Percentiles rank a stretch among this genome's conserved stretches.
Conservation (phyloP, 2,797 vertebrate genomes). For the Heteromormyrus szaboi region DNA sequence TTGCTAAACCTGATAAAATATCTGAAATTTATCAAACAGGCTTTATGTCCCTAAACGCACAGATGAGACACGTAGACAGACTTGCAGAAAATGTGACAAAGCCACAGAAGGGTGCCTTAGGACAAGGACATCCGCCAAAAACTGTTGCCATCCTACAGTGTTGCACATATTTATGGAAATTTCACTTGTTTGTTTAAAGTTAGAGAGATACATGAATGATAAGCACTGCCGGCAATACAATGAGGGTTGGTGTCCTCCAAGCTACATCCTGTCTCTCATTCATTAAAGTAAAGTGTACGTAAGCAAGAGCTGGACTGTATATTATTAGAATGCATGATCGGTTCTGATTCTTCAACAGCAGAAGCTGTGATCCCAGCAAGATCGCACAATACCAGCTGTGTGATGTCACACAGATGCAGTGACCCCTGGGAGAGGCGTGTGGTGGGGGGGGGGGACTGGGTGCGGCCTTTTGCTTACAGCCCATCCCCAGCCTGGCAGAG, state of each 20-base stretch:
- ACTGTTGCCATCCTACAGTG: not conserved
- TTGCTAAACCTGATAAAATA: not conserved
- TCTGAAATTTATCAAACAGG: not conserved
- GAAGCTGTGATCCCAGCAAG: not conserved
- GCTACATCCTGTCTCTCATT: not conserved
- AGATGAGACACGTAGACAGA: not conserved
- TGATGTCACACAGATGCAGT: not conserved
- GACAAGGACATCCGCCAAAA: not conserved
- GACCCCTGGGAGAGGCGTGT: not conserved
- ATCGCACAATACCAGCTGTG: not conserved
- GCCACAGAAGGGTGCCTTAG: not conserved
- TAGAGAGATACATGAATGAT: not conserved
- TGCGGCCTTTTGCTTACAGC: slow-evolving; percentile 3
- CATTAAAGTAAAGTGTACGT: not conserved
- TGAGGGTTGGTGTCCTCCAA: not conserved
- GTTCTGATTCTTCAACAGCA: not conserved
- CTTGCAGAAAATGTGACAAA: not conserved
- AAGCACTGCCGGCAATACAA: not conserved
- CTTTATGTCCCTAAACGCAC: not conserved
- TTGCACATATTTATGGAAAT: not conserved
- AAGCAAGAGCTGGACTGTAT: not conserved
- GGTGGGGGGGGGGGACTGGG: not conserved
- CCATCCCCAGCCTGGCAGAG: not conserved
- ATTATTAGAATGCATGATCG: not conserved
- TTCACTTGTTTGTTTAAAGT: not conserved